Percentiles rank a stretch among this genome's conserved stretches.
Evolutionary conservation across 2,797 vertebrate genomes (phyloP).

Genomic region (Hylomyscus alleni): DNA sequence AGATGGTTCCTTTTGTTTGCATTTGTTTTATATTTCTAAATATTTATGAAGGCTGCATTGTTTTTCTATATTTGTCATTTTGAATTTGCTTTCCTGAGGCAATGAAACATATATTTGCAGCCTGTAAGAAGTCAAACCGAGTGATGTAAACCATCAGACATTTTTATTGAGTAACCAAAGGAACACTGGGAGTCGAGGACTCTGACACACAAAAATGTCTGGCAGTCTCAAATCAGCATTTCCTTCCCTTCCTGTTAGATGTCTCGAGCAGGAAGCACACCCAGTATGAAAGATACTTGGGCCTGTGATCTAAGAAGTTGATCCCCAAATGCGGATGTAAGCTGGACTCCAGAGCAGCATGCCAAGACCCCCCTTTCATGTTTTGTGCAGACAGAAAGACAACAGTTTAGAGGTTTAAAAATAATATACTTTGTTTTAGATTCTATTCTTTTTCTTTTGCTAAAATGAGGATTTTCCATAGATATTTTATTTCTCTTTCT

Average conservation of each 20-base stretch:
- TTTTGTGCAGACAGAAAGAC: conserved; percentile 62
- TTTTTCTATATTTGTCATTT: conserved; percentile 34
- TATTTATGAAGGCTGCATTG: conserved; percentile 32
- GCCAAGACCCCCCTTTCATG: background rate
- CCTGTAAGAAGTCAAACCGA: conserved; percentile 52
- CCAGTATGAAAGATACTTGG: conserved; percentile 32
- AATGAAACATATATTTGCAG: background rate
- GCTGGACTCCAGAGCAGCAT: conserved; percentile 14
- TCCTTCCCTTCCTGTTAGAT: conserved; percentile 12
- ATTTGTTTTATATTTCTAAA: conserved; percentile 50
- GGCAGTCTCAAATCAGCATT: conserved; percentile 42
- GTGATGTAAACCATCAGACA: conserved; percentile 5
- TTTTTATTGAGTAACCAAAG: conserved; percentile 50
- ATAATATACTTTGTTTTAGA: background rate
- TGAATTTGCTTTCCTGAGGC: conserved; percentile 36
- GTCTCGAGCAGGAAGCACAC: conserved; percentile 48
- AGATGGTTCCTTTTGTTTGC: conserved; percentile 10
- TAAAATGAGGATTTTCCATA: conserved; percentile 46
- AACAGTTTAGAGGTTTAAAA: conserved; percentile 57
- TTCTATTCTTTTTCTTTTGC: conserved; percentile 43
- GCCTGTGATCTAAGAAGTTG: conserved; percentile 48
- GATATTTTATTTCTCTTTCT: conserved; percentile 1
- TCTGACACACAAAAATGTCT: background rate
- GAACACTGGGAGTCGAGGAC: conserved; percentile 34
- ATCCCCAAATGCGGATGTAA: background rate